Evolutionary conservation across 2,888 invertebrate genomes (phyloP), one percentile per base, ranked within the genome.

Genomic region (Branchellion lobata): DNA sequence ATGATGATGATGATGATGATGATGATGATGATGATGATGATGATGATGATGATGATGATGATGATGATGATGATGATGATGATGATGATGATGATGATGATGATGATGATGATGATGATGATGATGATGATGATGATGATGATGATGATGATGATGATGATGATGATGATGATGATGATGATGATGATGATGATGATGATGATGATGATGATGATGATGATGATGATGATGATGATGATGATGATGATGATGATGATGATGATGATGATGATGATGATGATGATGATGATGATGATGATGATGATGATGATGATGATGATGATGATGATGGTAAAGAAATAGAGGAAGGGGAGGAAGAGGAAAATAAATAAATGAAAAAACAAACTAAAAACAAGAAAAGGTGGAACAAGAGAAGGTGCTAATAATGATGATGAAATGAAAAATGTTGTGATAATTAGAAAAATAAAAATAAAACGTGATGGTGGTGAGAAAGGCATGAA

Each of bases 161-260:
- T 40, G 40, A 33, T 31, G 31, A 24, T 29, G 72, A 0, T 79
- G 80, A 68, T 79, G 81, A 80, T 81, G 81, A 76, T 77, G 81
- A 71, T 78, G 81, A 80, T 73, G 81, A 77, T 77, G 80, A 77
- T 78, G 80, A 80, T 82, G 81, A 82, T 81, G 81, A 80, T 81
- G 75, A 80, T 77, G 80, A 80, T 79, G 81, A 78, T 79, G 81
- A 80, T 81, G 81, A 80, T 81, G 81, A 77, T 76, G 81, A 71
- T 81, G 81, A 80, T 74, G 81, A 77, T 81, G 81, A 82, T 81
- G 81, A 77, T 80, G 79, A 80, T 82, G 81, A 80, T 78, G 81
- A 80, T 79, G 81, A 80, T 80, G 81, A 72, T 82, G 81, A 81
- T 80, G 81, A 81, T 80, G 81, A 81, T 76, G 81, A 81, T 76